phyloP scores from a whole-genome alignment of 2,797 vertebrate genomes.

The Jordanella pulchra region DNA sequence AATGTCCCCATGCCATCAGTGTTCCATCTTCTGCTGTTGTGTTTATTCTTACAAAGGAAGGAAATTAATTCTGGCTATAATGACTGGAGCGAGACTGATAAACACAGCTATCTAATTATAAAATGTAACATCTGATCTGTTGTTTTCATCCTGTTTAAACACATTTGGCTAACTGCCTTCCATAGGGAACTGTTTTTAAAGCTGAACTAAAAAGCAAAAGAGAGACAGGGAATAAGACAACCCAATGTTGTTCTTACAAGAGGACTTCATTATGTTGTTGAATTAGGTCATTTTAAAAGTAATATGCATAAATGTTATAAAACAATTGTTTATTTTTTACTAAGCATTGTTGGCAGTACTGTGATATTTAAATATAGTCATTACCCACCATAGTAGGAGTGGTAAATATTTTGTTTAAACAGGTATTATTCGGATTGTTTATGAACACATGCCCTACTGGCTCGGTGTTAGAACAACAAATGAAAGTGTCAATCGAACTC shows the following conservation, averaged over 20 bases:
- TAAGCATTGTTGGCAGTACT: neutral
- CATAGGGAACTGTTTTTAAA: neutral
- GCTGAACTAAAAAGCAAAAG: neutral
- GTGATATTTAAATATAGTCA: too few relatives aligned
- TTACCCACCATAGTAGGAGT: too few relatives aligned
- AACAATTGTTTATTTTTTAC: neutral
- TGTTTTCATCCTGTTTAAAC: neutral
- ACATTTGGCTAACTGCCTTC: neutral
- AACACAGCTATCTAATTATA: constrained; percentile 28
- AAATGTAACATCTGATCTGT: constrained; percentile 1
- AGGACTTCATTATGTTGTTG: neutral
- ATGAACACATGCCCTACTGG: too few relatives aligned
- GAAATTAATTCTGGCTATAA: constrained; percentile 40
- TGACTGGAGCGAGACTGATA: constrained; percentile 20
- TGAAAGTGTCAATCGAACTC: too few relatives aligned
- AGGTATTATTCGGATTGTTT: too few relatives aligned
- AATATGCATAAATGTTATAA: neutral
- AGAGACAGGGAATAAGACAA: neutral
- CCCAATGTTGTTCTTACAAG: neutral
- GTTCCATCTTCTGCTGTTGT: neutral
- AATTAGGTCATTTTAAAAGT: neutral
- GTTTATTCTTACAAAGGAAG: constrained; percentile 22
- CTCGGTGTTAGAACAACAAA: too few relatives aligned
- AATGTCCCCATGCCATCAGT: neutral
- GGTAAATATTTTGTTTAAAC: too few relatives aligned